These are phyloP conservation scores for Drosophila eohydei DNA, from an alignment of 2,888 invertebrate genomes.

Conservation along the genomic window DNA sequence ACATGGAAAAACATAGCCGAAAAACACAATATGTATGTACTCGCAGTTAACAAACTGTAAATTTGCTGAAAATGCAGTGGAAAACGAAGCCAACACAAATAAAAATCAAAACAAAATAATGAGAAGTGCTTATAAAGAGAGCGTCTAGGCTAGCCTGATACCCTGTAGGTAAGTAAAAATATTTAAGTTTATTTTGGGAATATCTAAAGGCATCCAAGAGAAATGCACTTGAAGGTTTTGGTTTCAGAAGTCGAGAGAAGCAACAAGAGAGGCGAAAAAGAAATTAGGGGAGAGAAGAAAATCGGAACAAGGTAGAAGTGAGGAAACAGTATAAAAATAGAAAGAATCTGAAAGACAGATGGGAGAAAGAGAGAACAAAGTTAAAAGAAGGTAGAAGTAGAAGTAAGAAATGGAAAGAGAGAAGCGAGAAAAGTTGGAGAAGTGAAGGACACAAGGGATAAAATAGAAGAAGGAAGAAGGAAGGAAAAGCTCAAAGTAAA, in stretches of 20 bases:
- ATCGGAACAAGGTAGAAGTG: too few relatives aligned
- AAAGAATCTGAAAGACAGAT: too few relatives aligned
- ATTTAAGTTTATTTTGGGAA: not conserved
- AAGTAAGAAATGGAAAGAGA: not conserved
- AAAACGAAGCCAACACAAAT: slow-evolving; percentile 53
- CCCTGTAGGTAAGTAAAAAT: not conserved
- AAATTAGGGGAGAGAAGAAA: too few relatives aligned
- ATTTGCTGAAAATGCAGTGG: slow-evolving; percentile 65
- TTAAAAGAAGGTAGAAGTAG: not conserved
- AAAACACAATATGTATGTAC: slow-evolving; percentile 58
- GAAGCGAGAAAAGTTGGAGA: not conserved
- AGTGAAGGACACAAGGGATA: too few relatives aligned
- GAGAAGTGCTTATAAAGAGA: not conserved
- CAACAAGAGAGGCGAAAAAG: too few relatives aligned
- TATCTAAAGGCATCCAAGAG: not conserved
- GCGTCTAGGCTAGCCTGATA: not conserved
- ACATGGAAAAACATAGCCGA: slow-evolving; percentile 54
- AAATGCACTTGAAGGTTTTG: too few relatives aligned
- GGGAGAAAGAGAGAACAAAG: too few relatives aligned
- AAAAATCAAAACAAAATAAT: slow-evolving; percentile 41
- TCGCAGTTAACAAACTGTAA: slow-evolving; percentile 72
- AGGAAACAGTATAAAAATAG: too few relatives aligned
- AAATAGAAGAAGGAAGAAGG: too few relatives aligned
- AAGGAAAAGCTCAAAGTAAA: too few relatives aligned
- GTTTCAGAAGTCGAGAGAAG: too few relatives aligned